phyloP scores from a whole-genome alignment of 2,797 vertebrate species.

The Geotrypetes seraphini region DNA sequence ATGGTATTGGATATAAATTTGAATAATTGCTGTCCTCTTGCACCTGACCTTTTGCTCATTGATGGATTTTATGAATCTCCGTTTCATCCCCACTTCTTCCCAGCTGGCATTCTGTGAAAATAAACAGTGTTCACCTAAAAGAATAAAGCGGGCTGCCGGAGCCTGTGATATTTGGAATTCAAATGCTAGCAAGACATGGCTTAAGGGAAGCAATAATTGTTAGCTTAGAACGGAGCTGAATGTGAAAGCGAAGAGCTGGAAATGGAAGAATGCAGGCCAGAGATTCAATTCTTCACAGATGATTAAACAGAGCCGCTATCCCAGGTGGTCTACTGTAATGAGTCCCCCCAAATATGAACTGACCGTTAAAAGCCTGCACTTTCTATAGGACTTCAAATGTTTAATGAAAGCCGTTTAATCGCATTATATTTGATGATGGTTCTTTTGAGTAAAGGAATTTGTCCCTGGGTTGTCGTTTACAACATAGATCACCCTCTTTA shows the following conservation, averaged over 20 bases:
- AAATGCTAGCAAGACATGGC: conserved; percentile 30
- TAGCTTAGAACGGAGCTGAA: conserved; percentile 19
- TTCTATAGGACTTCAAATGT: conserved; percentile 32
- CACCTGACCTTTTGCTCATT: no score
- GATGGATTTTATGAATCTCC: not conserved
- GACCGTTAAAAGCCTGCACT: conserved; percentile 38
- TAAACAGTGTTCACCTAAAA: conserved; percentile 2
- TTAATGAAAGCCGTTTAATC: conserved; percentile 20
- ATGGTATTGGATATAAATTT: no score
- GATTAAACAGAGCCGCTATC: conserved; percentile 33
- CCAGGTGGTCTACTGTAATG: conserved; percentile 33
- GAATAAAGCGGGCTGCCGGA: conserved; percentile 16
- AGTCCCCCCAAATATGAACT: conserved; percentile 48
- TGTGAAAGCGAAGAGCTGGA: conserved; percentile 37
- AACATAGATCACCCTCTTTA: no score
- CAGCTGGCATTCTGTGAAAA: conserved; percentile 3
- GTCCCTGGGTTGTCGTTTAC: conserved; percentile 36
- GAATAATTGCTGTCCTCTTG: not conserved
- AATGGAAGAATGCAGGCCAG: conserved; percentile 26
- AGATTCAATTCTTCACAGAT: conserved; percentile 34
- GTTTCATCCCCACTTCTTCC: conserved; percentile 12
- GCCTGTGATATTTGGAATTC: conserved; percentile 31
- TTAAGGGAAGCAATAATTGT: conserved; percentile 34
- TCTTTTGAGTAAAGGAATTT: conserved; percentile 43
- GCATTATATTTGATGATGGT: conserved; percentile 37